A percentile compares a stretch with the other conserved stretches of the same genome.
Evolutionary conservation across 2,797 vertebrate species (phyloP).

Genomic region (Mus spretus): DNA sequence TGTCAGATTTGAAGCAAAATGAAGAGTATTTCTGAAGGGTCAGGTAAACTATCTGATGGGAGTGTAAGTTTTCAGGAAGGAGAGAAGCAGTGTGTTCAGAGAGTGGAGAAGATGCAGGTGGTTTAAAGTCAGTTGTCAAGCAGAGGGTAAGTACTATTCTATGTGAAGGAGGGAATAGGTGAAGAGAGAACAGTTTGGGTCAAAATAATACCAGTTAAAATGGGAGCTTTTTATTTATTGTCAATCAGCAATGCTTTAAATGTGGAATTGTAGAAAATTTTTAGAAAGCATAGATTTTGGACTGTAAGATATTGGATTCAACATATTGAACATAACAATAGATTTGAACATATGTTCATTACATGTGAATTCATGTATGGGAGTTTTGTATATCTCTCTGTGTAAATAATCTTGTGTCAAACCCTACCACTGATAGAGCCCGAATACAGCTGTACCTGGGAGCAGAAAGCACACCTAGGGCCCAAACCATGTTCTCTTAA

Average conservation of each 20-base stretch:
- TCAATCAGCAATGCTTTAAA: neutral
- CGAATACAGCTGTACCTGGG: neutral
- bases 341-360: neutral
- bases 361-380: neutral
- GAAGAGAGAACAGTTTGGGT: neutral
- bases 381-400: neutral
- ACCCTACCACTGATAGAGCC: neutral
- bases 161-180: neutral
- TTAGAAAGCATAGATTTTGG: neutral
- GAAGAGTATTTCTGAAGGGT: neutral
- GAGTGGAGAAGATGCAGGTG: fast-evolving
- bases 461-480: neutral
- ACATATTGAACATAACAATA: neutral
- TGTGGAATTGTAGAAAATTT: neutral
- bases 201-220: neutral
- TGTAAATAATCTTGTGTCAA: constrained; percentile 6
- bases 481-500: neutral
- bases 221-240: neutral
- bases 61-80: fast-evolving
- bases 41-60: neutral
- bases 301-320: neutral
- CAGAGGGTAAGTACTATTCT: neutral
- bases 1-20: neutral
- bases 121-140: too few relatives aligned
- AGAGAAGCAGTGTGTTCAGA: fast-evolving